phyloP scores from a whole-genome alignment of 2,888 invertebrate species.

The Cheilosia pagana region DNA sequence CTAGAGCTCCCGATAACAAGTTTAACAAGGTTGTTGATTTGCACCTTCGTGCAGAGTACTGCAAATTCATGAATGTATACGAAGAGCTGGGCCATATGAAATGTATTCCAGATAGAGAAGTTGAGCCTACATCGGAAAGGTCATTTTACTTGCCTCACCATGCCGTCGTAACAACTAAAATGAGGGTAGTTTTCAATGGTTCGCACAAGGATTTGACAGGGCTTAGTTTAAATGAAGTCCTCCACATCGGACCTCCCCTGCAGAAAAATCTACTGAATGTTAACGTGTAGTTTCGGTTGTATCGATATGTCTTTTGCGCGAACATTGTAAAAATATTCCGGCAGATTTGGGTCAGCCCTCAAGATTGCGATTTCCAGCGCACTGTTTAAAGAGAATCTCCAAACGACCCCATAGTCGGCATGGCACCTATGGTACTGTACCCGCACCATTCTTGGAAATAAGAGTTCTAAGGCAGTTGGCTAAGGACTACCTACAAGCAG shows the following conservation, averaged over 20 bases:
- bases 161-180: slow-evolving; percentile 5
- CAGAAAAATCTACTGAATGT: background rate
- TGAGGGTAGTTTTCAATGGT: background rate
- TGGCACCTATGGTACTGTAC: background rate
- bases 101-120: slow-evolving; percentile 3
- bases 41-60: background rate
- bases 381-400: background rate
- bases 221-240: slow-evolving; percentile 7
- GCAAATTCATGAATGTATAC: no score
- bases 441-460: background rate
- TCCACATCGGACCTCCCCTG: background rate
- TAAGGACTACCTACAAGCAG: background rate
- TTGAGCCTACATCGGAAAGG: slow-evolving; percentile 1
- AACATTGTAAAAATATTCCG: slow-evolving; percentile 24
- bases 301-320: slow-evolving; percentile 12
- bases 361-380: slow-evolving; percentile 11
- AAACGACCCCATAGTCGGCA: background rate
- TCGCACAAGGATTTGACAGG: slow-evolving; percentile 2
- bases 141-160: slow-evolving; percentile 20
- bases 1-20: slow-evolving; percentile 7
- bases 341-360: slow-evolving; percentile 9
- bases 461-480: background rate
- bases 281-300: slow-evolving; percentile 11
- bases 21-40: slow-evolving; percentile 8
- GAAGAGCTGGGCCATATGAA: slow-evolving; percentile 6